Base-by-base conservation (phyloP, 2,113 vertebrate species). In the Aythya baeri region DNA sequence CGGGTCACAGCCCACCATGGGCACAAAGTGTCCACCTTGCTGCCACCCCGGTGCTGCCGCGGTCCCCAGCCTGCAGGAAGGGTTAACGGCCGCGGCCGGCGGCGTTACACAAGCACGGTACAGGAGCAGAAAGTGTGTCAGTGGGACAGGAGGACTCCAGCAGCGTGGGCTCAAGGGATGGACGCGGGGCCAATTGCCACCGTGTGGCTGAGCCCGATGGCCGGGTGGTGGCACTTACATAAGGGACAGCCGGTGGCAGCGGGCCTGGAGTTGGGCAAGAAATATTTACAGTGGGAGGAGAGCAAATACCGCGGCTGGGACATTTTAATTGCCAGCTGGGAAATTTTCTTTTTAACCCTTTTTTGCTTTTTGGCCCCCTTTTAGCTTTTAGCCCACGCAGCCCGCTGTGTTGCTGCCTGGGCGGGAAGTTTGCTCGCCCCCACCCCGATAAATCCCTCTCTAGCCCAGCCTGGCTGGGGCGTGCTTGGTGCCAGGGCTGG, bases 81-180 rank as follows among this genome's bases (percentile, higher is more conserved):
- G 89, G 92, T 92, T 94, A 91, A 91, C 0, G 36, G 83, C 75
- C 4, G 6, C 2, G 8, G 21, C 27, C 9, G 12, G 21, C 23
- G 6, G 49, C 7, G 65, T 97, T 96, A 96, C 83, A 92, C 96
- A 96, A 97, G 88, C 9, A 3, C 4, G 38, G 91, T 78, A 89
- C 83, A 9, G 18, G 21, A 90, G 93, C 95, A 34, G 58, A 82
- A 96, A 97, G 91, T 96, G 93, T 97, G 97, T 97, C 97, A 97
- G 94, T 97, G 86, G 97, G 94, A 88, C 97, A 94, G 90, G 54
- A 73, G 22, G 93, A 94, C 89, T 83, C n/a, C 66, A 1, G 7
- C 20, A 36, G 18, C 55, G 46, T 73, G 90, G 91, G 93, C 83
- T 46, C 79, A 43, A 83, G 34, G 2, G 90, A 58, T 21, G 34